Base-by-base conservation (phyloP, 2,888 invertebrate genomes). In the Mesodorylaimus sp. region DNA sequence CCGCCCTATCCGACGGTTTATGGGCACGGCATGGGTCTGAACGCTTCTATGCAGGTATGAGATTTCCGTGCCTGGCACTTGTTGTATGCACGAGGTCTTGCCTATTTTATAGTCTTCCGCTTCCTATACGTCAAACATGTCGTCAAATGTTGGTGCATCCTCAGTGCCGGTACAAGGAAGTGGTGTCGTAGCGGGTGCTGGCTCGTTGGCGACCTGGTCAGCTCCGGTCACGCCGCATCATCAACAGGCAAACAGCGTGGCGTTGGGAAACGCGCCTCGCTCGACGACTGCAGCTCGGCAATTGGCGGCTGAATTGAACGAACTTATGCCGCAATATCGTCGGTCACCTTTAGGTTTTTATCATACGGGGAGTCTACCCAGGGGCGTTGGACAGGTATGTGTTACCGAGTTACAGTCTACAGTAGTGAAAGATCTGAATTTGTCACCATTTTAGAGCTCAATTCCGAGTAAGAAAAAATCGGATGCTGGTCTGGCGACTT, bases 281-380 rank as follows among this genome's bases (percentile, higher is more conserved):
- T 10, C 47, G 3, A 61, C 63, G 23, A 61, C 62, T 19, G 60
- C 62, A 10, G 64, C 62, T 19, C 53, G 62, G 1, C 62, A 62
- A 53, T 45, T 64, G 43, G 64, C 64, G 5, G 63, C 63, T 3
- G 64, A 64, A 47, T 53, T 64, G 29, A 62, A 64, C 50, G 62
- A 64, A 44, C 51, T 64, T 23, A 53, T 58, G 37, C 43, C 50
- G 3, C 50, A 53, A 16, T 32, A 32, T 32, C 32, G 32, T 32
- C 32, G 32, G 16, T 32, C 32, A 16, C 32, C 32, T 7, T 10
- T 32, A 16, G 32, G 32, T 16, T 32, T 32, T 13, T 61, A 59
- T 49, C 54, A 55, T 41, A 56, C 58, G 28, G 56, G 56, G 21
- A 61, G 60, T 50, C 48, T 64, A 45, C 63, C 64, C 3, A 45